Evolutionary conservation across 2,888 invertebrate species (phyloP), one percentile per base, ranked within the genome.

Genomic region (Brenthis ino): DNA sequence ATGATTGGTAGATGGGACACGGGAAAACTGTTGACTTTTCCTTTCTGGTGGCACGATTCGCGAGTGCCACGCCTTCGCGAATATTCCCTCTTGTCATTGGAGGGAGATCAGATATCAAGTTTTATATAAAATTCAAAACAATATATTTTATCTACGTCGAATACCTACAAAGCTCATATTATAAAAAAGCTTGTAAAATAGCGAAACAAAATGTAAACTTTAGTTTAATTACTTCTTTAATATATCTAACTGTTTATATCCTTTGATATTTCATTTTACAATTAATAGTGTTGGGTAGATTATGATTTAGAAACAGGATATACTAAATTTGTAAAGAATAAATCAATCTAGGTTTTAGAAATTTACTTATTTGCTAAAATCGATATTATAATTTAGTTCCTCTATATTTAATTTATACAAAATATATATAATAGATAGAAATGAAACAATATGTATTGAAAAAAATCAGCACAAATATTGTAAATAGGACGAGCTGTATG

Each of bases 1-100:
- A 76, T 75, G 77, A 82, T 82, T 84, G 82, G 81, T 80, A 77
- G 81, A 79, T 77, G 71, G 71, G 76, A 65, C 79, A 79, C 83
- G 83, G 85, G 85, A 80, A 84, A 85, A 81, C 76, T 81, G 85
- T 83, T 92, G 91, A 91, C 89, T 91, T 91, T 91, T 91, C 90
- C 87, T 87, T 79, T 89, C 80, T 91, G 91, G 89, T 80, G 82
- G 77, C 76, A 83, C 79, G 85, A 85, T 85, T 84, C 80, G 83
- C 81, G 75, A 71, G 68, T 71, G 87, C 86, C 86, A 85, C 91
- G 89, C 91, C 91, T 88, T 74, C 77, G 73, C 72, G 75, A 69
- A 68, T 71, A 56, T 74, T 76, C 72, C 76, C 77, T 77, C 72
- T 76, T 85, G 85, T 85, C 85, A 91, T 91, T 91, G 91, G 91